Percentiles rank a stretch among this genome's conserved stretches.
Evolutionary conservation across 2,888 invertebrate genomes (phyloP).

Genomic region (Drosophila yooni): DNA sequence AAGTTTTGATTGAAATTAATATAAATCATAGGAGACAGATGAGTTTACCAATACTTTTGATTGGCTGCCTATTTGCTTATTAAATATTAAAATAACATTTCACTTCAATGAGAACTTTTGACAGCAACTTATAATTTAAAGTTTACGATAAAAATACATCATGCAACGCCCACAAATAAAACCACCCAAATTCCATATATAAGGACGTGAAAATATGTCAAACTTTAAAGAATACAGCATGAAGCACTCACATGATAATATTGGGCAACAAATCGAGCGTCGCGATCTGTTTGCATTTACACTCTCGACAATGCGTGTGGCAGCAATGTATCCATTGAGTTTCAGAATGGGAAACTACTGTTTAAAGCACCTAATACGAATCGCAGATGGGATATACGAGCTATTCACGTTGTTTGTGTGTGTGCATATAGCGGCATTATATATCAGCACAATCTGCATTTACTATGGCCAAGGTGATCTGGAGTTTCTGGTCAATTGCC

Average conservation of each 20-base stretch:
- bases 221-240: not conserved
- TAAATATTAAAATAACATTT: slow-evolving; percentile 44
- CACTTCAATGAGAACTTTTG: slow-evolving; percentile 11
- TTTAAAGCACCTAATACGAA: not conserved
- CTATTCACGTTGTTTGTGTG: slow-evolving; percentile 65
- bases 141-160: not conserved
- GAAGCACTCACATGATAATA: slow-evolving; percentile 7
- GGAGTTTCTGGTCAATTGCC: slow-evolving; percentile 70
- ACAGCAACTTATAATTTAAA: slow-evolving; percentile 26
- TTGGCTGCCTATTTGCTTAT: slow-evolving; percentile 16
- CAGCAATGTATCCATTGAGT: slow-evolving; percentile 65
- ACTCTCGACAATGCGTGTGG: slow-evolving; percentile 62
- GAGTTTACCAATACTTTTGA: slow-evolving; percentile 6
- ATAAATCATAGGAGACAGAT: slow-evolving; percentile 19
- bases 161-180: too few species aligned
- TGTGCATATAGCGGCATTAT: slow-evolving; percentile 70
- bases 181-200: slow-evolving; percentile 31
- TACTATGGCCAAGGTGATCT: slow-evolving; percentile 61
- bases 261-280: slow-evolving; percentile 38
- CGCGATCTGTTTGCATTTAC: slow-evolving; percentile 71
- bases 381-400: slow-evolving; percentile 51
- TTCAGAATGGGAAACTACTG: slow-evolving; percentile 1
- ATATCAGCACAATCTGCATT: slow-evolving; percentile 71
- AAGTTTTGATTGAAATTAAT: slow-evolving; percentile 11
- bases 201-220: slow-evolving; percentile 10